Evolutionary conservation across 2,888 invertebrate genomes (phyloP).

Genomic region (Caenorhabditis sp.): DNA sequence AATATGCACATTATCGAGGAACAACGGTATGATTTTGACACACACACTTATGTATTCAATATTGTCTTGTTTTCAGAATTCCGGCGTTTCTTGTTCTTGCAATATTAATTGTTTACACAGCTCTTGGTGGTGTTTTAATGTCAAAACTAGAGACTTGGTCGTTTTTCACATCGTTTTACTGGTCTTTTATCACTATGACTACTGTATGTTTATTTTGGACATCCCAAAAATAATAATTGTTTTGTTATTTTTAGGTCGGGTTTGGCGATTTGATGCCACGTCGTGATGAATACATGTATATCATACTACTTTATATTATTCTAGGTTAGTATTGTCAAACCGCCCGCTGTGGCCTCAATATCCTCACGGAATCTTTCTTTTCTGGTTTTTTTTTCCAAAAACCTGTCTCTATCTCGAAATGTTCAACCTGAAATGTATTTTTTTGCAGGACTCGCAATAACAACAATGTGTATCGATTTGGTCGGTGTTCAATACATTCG

Average conservation of each 20-base stretch:
- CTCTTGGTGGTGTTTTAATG: conserved; percentile 70
- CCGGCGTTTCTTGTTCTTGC: conserved; percentile 69
- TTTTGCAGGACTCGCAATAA: conserved; percentile 70
- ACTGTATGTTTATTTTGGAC: conserved; percentile 53
- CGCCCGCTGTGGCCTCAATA: too few species aligned
- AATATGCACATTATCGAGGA: conserved; percentile 66
- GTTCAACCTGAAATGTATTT: too few species aligned
- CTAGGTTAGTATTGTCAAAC: conserved; percentile 62
- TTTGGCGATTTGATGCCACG: conserved; percentile 71
- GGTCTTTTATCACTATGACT: conserved; percentile 71
- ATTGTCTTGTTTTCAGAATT: conserved; percentile 53
- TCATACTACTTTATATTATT: conserved; percentile 70
- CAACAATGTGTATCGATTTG: conserved; percentile 71
- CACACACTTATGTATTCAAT: not conserved
- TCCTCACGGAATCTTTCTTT: too few species aligned
- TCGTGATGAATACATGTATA: conserved; percentile 68
- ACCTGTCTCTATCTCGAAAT: too few species aligned
- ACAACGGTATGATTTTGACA: conserved; percentile 47
- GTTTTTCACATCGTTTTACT: conserved; percentile 71
- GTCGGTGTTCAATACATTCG: conserved; percentile 71
- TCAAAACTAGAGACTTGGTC: conserved; percentile 68
- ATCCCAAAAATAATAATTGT: not conserved
- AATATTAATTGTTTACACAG: conserved; percentile 70
- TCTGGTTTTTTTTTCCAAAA: too few species aligned
- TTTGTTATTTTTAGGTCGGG: conserved; percentile 59